phyloP scores from a whole-genome alignment of 2,797 vertebrate species.

The Pipistrellus pygmaeus region DNA sequence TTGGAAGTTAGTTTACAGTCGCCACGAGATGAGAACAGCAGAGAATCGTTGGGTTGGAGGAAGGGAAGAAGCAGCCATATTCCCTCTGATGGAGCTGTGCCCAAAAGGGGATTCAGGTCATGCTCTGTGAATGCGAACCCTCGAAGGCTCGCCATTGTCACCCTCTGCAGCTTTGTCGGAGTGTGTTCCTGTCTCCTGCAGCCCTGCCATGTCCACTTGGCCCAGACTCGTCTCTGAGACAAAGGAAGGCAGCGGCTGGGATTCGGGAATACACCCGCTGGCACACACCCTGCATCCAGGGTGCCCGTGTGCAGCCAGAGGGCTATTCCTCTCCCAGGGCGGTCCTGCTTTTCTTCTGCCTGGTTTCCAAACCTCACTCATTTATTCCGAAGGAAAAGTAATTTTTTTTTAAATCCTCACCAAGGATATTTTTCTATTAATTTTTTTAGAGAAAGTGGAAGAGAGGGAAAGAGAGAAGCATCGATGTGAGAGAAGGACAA shows the following conservation, averaged over 20 bases:
- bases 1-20: not conserved
- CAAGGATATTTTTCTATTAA: not conserved
- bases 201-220: not conserved
- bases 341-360: not conserved
- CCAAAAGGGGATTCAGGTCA: not conserved
- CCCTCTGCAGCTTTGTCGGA: not conserved
- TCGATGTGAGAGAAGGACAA: not conserved
- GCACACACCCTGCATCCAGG: fast-evolving
- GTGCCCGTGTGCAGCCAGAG: not conserved
- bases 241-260: not conserved
- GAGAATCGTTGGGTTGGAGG: not conserved
- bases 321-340: not conserved
- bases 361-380: not conserved
- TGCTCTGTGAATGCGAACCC: not conserved
- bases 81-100: not conserved
- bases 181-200: not conserved
- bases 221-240: not conserved
- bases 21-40: not conserved
- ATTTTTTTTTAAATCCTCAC: not conserved
- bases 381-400: not conserved
- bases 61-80: not conserved
- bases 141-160: not conserved
- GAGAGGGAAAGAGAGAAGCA: not conserved
- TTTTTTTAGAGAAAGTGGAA: not conserved
- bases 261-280: too few relatives aligned